Base-by-base conservation (phyloP, 2,797 vertebrate genomes). In the Prionace glauca region DNA sequence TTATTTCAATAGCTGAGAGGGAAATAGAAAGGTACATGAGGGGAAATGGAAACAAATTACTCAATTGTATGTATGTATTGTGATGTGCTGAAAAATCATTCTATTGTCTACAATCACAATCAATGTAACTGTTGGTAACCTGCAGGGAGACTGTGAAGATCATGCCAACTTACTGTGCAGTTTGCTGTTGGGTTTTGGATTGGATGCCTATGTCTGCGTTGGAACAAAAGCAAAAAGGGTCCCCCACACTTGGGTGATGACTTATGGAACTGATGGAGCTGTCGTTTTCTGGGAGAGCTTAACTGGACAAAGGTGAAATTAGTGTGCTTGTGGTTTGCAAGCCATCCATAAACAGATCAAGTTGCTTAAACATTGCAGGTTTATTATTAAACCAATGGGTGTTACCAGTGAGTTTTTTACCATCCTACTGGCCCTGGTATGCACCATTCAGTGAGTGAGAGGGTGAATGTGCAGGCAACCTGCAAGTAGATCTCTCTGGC, bases 261-360 rank as follows among this genome's bases (percentile, higher is more conserved):
- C 99, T 81, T 98, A 97, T 95, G 98, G 99, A 0, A 98, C 98
- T 32, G 98, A 99, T 94, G 98, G 98, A 95, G 97, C 98, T 45
- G 96, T 98, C 96, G 99, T 98, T 95, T 99, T 99, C 97, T 99
- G 99, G 99, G 99, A 99, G 97, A 99, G 99, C 96, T 98, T 99
- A 96, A 99, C 98, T 56, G 98, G 98, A 92, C 98, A 99, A 96
- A 99, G 99, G 99, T 99, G 79, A 97, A 97, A 74, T 26, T 26
- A 50, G 71, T 14, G 71, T 77, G 1, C 71, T 74, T 32, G 60
- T 65, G 60, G 32, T 91, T 32, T 90, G 56, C 16, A 32, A 84
- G 36, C 18, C 36, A 90, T 16, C 91, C 18, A 69, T 69, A 41
- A 93, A 93, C 2, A 60, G 32, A 41, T 84, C 79, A 84, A 88